Conservation (phyloP, 1,140 invertebrate species). For the Dryas iulia region DNA sequence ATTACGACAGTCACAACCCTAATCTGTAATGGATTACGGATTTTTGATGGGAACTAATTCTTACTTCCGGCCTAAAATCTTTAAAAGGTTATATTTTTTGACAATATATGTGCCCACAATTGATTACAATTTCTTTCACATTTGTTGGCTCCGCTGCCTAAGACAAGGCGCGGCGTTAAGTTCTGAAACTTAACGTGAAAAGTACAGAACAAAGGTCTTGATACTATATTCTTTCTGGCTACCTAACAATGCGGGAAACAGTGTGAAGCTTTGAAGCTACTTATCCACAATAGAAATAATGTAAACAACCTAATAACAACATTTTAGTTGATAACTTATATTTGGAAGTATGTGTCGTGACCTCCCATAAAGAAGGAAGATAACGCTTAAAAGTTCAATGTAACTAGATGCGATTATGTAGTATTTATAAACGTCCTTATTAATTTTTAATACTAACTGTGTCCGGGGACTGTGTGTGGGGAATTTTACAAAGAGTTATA, state of each 20-base stretch:
- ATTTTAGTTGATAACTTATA: not conserved
- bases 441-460: no score
- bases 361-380: not conserved
- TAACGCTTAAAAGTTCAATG: not conserved
- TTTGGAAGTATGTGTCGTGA: not conserved
- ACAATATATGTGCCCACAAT: no score
- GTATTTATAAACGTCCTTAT: not conserved
- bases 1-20: slow-evolving; percentile 23
- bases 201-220: no score
- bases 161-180: no score
- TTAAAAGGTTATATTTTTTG: not conserved
- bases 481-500: no score
- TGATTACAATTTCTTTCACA: no score
- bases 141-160: no score
- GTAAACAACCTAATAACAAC: not conserved
- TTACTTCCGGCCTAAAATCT: slow-evolving; percentile 7
- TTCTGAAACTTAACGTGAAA: no score
- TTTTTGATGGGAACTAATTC: slow-evolving; percentile 6
- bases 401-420: not conserved
- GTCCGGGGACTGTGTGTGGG: no score
- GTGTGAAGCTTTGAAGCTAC: no score
- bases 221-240: no score
- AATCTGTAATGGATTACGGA: slow-evolving; percentile 18
- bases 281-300: not conserved
- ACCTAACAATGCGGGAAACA: no score